Percentiles rank a stretch among this genome's conserved stretches.
phyloP scores from a whole-genome alignment of 1,140 invertebrate genomes.

The Drosophila truncata region DNA sequence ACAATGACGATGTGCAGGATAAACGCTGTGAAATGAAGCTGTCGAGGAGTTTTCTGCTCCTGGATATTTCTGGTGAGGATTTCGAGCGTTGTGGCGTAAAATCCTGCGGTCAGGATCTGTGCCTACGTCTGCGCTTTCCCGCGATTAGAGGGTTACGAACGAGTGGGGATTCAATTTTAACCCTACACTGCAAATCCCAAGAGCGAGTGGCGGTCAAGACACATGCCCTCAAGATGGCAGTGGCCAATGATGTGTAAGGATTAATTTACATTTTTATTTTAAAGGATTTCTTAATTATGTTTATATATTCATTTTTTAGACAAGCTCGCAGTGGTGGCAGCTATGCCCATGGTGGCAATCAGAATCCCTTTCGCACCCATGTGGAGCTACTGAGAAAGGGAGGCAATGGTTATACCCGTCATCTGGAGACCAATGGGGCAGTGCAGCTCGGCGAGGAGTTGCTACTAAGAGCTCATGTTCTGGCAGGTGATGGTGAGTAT shows the following conservation, averaged over 20 bases:
- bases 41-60: conserved; percentile 56
- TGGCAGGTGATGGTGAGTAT: conserved; percentile 86
- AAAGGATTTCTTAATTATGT: background rate
- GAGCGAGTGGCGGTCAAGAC: conserved; percentile 87
- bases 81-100: conserved; percentile 85
- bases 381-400: conserved; percentile 87
- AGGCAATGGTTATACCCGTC: conserved; percentile 86
- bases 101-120: conserved; percentile 85
- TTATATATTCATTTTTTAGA: conserved; percentile 28
- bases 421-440: conserved; percentile 86
- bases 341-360: conserved; percentile 87
- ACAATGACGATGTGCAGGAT: conserved; percentile 53
- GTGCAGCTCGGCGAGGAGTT: conserved; percentile 89
- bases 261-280: accelerated
- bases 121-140: conserved; percentile 88
- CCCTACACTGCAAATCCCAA: conserved; percentile 88
- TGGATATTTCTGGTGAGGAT: conserved; percentile 69
- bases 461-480: conserved; percentile 87
- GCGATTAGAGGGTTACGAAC: conserved; percentile 87
- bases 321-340: conserved; percentile 85
- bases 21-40: conserved; percentile 74
- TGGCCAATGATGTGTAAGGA: conserved; percentile 85
- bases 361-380: conserved; percentile 87
- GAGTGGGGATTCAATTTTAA: conserved; percentile 88
- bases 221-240: conserved; percentile 85